These are phyloP conservation scores for Synanthedon tipuliformis DNA, from an alignment of 2,888 invertebrate genomes.

Conservation along the genomic window DNA sequence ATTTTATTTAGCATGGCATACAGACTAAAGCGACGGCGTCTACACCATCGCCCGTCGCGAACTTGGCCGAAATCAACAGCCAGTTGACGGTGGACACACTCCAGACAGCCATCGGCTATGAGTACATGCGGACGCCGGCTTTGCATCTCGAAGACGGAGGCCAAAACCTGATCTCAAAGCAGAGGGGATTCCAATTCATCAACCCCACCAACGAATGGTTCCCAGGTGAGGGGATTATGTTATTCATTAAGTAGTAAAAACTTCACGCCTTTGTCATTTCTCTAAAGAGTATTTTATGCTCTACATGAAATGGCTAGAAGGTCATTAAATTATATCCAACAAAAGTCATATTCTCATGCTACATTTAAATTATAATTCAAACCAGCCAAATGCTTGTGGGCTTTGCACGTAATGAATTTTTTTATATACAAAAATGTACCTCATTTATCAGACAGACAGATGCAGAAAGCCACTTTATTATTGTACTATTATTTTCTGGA, in stretches of 20 bases:
- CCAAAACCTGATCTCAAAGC: slow-evolving; percentile 75
- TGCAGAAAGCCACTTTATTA: too few species aligned
- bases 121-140: slow-evolving; percentile 82
- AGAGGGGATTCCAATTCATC: slow-evolving; percentile 86
- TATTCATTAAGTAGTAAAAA: background rate
- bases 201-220: slow-evolving; percentile 92
- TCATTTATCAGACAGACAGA: too few species aligned
- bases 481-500: too few species aligned
- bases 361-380: too few species aligned
- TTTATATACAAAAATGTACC: too few species aligned
- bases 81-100: slow-evolving; percentile 78
- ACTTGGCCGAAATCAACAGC: slow-evolving; percentile 81
- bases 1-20: slow-evolving; percentile 79
- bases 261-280: background rate
- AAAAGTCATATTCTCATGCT: too few species aligned
- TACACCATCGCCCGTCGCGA: slow-evolving; percentile 83
- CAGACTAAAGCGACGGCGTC: slow-evolving; percentile 89
- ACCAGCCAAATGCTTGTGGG: too few species aligned
- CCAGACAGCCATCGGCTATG: slow-evolving; percentile 84
- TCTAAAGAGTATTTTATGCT: background rate
- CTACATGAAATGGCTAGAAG: background rate
- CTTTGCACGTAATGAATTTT: too few species aligned
- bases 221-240: slow-evolving; percentile 69
- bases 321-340: too few species aligned
- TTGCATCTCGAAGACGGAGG: slow-evolving; percentile 78